Conservation (phyloP, 2,113 vertebrate species). For the Onychostoma macrolepis region DNA sequence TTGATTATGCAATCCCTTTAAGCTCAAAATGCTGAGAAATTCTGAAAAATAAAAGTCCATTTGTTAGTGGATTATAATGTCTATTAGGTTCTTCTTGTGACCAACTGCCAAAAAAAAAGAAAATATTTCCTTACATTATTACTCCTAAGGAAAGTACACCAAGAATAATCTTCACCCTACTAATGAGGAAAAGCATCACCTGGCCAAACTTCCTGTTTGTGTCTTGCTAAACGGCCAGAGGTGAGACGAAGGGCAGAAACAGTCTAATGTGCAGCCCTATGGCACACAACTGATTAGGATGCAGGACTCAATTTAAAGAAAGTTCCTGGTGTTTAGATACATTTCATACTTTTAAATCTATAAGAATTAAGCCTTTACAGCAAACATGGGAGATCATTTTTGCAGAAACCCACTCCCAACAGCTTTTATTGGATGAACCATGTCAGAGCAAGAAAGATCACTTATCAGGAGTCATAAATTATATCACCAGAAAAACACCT, state of each 20-base stretch:
- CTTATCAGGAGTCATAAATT: not conserved
- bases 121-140: not conserved
- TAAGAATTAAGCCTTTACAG: not conserved
- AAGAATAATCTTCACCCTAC: not conserved
- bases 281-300: not conserved
- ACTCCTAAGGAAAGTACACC: not conserved
- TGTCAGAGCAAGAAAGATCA: not conserved
- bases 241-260: not conserved
- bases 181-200: not conserved
- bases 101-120: too few relatives aligned
- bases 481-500: not conserved
- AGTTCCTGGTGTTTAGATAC: not conserved
- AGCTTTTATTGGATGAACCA: not conserved
- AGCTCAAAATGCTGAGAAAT: not conserved
- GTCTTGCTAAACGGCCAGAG: not conserved
- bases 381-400: not conserved
- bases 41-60: not conserved
- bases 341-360: not conserved
- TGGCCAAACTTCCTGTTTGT: not conserved
- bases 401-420: not conserved
- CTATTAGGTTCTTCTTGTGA: too few relatives aligned
- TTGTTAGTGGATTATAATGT: not conserved
- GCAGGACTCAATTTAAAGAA: not conserved
- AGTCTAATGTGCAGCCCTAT: not conserved
- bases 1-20: too few relatives aligned